Percentiles rank a stretch among this genome's conserved stretches.
Conservation (phyloP, 2,113 vertebrate genomes). For the Tor tambroides region DNA sequence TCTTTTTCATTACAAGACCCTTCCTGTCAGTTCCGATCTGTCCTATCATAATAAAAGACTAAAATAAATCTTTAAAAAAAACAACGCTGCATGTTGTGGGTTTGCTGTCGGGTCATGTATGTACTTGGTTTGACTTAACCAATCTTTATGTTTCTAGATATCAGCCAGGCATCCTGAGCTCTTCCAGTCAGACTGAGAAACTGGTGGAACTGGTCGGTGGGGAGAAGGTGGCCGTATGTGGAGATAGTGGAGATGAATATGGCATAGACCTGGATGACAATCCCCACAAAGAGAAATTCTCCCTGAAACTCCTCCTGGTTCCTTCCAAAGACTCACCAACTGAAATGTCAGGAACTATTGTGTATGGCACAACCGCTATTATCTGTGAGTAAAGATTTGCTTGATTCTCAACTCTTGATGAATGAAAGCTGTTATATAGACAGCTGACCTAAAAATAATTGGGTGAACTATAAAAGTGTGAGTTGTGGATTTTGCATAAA, state of each 20-base stretch:
- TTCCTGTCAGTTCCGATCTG: no score
- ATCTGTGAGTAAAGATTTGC: conserved; percentile 79
- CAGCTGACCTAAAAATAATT: neutral
- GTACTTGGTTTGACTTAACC: neutral
- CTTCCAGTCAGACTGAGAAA: conserved; percentile 76
- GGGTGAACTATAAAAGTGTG: neutral
- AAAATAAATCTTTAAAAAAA: no score
- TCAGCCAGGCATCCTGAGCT: conserved; percentile 79
- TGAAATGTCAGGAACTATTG: conserved; percentile 79
- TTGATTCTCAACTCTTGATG: neutral
- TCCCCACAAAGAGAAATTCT: conserved; percentile 69
- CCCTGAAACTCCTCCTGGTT: conserved; percentile 72
- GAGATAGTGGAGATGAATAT: conserved; percentile 72
- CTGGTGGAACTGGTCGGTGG: conserved; percentile 79
- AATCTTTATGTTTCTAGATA: conserved; percentile 76
- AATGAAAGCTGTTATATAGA: neutral
- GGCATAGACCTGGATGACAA: conserved; percentile 52
- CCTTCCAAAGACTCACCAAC: conserved; percentile 77
- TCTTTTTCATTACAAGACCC: neutral
- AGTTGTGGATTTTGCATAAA: no score
- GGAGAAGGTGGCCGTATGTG: conserved; percentile 71
- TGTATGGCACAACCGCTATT: conserved; percentile 81
- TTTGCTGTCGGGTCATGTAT: neutral
- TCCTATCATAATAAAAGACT: no score
- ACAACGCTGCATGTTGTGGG: neutral